Evolutionary conservation across 2,113 vertebrate genomes (phyloP).

Genomic region (Phoenicopterus ruber): DNA sequence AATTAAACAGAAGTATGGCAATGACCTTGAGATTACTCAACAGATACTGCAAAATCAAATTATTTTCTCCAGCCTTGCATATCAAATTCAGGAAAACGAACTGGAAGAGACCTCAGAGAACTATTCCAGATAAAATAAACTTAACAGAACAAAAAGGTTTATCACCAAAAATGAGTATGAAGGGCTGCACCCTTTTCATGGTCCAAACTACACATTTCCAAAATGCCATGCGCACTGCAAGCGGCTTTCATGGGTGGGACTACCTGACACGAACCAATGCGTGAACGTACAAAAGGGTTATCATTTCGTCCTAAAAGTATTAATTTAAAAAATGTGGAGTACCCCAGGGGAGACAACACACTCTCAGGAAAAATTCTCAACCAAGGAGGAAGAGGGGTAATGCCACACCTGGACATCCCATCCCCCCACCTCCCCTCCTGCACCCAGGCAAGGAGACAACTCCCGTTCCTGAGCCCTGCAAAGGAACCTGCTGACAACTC

Average conservation of each 20-base stretch:
- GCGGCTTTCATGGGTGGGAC: not conserved
- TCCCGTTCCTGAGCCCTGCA: not conserved
- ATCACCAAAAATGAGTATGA: not conserved
- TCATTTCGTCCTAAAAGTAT: not conserved
- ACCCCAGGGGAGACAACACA: not conserved
- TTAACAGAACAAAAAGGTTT: not conserved
- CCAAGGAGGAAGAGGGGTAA: not conserved
- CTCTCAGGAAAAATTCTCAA: not conserved
- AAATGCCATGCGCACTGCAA: not conserved
- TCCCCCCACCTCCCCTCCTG: not conserved
- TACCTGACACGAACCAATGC: not conserved
- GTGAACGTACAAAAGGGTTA: not conserved
- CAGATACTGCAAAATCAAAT: not conserved
- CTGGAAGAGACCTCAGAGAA: not conserved
- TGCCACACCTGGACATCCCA: not conserved
- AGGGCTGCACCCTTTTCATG: not conserved
- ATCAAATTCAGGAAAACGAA: not conserved
- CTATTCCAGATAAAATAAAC: not conserved
- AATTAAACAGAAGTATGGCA: not conserved
- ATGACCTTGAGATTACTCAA: not conserved
- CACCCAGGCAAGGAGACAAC: fast-evolving
- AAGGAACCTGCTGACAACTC: not conserved
- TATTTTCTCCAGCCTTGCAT: not conserved
- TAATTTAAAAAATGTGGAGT: not conserved
- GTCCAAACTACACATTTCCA: not conserved